These are phyloP conservation scores for Pluvialis apricaria DNA, from an alignment of 2,113 vertebrate genomes.

Conservation along the genomic window DNA sequence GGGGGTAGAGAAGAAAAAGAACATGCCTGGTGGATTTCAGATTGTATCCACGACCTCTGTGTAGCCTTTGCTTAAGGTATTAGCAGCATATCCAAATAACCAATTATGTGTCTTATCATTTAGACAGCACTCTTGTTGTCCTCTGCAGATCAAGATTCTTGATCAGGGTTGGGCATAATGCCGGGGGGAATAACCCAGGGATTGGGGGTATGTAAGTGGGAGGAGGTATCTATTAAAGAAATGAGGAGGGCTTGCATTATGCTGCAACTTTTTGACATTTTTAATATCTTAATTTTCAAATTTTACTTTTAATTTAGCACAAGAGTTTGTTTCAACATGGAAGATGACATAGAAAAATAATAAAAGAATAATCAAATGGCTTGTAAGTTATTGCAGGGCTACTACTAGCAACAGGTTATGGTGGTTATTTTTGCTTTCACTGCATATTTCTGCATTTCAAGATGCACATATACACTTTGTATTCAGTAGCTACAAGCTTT, in stretches of 20 bases:
- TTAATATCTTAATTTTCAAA: neutral
- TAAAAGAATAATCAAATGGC: neutral
- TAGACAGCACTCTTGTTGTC: neutral
- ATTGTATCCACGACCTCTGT: neutral
- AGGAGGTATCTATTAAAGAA: neutral
- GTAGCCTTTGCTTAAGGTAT: neutral
- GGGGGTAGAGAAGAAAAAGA: neutral
- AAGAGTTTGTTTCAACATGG: neutral
- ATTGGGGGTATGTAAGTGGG: neutral
- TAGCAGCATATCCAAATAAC: neutral
- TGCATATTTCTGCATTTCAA: constrained; percentile 3
- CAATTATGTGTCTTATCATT: neutral
- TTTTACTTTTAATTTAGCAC: constrained; percentile 10
- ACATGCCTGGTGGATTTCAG: neutral
- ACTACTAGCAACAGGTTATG: constrained; percentile 1
- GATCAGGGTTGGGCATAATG: neutral
- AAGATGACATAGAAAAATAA: neutral
- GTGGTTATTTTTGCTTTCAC: neutral
- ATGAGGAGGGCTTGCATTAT: neutral
- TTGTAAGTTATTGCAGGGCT: neutral
- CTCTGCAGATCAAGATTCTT: neutral
- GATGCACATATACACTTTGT: neutral
- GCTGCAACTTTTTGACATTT: neutral
- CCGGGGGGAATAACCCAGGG: neutral
- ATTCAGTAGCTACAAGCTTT: neutral